phyloP scores from a whole-genome alignment of 2,113 vertebrate genomes.

The Trematomus loennbergii region DNA sequence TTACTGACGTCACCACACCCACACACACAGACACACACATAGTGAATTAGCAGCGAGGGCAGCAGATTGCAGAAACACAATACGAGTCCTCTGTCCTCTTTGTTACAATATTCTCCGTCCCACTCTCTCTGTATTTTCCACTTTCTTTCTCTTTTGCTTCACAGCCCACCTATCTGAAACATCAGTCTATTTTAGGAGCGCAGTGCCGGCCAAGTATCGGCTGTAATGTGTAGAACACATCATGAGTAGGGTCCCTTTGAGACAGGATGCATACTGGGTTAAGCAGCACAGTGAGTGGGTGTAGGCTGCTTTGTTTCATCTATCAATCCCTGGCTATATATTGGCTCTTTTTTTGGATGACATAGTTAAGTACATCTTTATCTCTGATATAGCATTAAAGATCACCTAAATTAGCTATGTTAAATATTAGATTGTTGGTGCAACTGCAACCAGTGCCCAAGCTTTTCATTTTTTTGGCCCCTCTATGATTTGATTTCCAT shows the following conservation, averaged over 20 bases:
- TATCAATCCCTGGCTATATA: slow-evolving; percentile 11
- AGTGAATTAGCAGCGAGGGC: slow-evolving; percentile 36
- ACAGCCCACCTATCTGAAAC: slow-evolving; percentile 72
- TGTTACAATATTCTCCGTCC: slow-evolving; percentile 45
- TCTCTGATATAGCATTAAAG: not conserved
- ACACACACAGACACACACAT: slow-evolving; percentile 5
- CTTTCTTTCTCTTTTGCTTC: slow-evolving; percentile 51
- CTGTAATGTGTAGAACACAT: slow-evolving; percentile 73
- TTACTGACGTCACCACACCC: slow-evolving; percentile 51
- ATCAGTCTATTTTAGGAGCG: slow-evolving; percentile 69
- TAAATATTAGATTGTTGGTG: not conserved
- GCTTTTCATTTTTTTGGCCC: not conserved
- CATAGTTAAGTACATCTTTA: slow-evolving; percentile 2
- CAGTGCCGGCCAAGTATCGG: slow-evolving; percentile 55
- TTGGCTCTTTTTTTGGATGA: not conserved
- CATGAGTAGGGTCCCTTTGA: slow-evolving; percentile 48
- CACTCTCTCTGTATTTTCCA: slow-evolving; percentile 49
- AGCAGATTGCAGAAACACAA: slow-evolving; percentile 60
- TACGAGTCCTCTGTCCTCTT: slow-evolving; percentile 22
- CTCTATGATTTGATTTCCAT: slow-evolving; percentile 27
- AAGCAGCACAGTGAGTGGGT: slow-evolving; percentile 34
- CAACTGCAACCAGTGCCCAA: not conserved
- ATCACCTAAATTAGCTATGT: not conserved
- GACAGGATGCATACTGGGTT: slow-evolving; percentile 55
- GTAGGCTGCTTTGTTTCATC: slow-evolving; percentile 46